Evolutionary conservation across 2,797 vertebrate genomes (phyloP).

Genomic region (Crenuchus spilurus): DNA sequence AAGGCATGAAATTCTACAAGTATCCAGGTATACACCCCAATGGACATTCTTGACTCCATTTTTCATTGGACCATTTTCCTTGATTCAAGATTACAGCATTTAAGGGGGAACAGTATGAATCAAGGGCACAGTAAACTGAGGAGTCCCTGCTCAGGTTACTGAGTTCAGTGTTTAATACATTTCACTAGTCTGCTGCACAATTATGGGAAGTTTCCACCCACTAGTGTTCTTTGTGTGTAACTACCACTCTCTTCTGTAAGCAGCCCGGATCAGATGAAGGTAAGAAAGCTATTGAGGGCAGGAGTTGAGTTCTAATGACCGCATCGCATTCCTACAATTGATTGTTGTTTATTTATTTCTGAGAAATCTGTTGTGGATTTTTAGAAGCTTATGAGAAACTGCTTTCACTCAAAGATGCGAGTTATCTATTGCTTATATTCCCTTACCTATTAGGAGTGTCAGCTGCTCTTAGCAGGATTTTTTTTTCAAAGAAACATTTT

Average conservation of each 20-base stretch:
- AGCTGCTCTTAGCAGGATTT: too few relatives aligned
- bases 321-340: conserved; percentile 14
- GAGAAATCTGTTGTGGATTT: not conserved
- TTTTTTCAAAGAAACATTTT: too few relatives aligned
- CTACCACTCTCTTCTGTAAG: too few relatives aligned
- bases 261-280: not conserved
- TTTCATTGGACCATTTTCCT: not conserved
- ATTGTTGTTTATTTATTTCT: not conserved
- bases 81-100: not conserved
- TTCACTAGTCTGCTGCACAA: not conserved
- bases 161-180: not conserved
- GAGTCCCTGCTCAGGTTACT: not conserved
- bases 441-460: not conserved
- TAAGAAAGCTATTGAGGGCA: not conserved
- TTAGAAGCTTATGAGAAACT: not conserved
- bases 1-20: too few relatives aligned
- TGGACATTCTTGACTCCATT: not conserved
- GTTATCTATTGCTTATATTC: not conserved
- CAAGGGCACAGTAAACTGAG: not conserved
- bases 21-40: too few relatives aligned
- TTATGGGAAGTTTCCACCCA: not conserved
- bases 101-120: not conserved
- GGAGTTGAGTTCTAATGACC: not conserved
- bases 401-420: not conserved
- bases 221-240: not conserved